These are phyloP conservation scores for Glaucomys volans DNA, from an alignment of 2,113 vertebrate species.

Conservation along the genomic window DNA sequence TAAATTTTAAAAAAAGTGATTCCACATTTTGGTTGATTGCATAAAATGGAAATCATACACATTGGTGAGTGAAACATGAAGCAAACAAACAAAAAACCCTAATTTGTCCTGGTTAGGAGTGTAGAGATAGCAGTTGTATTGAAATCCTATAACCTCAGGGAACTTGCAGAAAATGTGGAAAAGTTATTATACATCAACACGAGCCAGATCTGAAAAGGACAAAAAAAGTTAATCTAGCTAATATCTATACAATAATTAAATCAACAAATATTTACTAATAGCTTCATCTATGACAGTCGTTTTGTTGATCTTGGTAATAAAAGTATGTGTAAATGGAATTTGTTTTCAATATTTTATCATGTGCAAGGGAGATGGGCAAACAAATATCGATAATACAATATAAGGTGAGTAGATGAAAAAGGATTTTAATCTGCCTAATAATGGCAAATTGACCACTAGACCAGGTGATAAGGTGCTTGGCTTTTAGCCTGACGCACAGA, in stretches of 20 bases:
- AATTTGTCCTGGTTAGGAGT: background rate
- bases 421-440: background rate
- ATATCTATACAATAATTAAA: background rate
- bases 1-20: background rate
- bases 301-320: background rate
- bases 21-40: background rate
- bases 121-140: background rate
- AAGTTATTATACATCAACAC: background rate
- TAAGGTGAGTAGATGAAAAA: background rate
- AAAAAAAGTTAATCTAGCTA: background rate
- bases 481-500: background rate
- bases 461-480: background rate
- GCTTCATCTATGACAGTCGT: background rate
- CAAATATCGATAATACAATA: background rate
- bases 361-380: background rate
- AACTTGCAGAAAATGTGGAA: background rate
- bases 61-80: background rate
- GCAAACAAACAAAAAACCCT: background rate
- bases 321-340: background rate
- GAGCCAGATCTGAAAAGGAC: background rate
- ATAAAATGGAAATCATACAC: background rate
- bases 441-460: background rate
- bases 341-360: background rate
- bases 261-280: slow-evolving; percentile 31
- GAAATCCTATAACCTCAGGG: background rate